Percentiles rank a stretch among this genome's conserved stretches.
Conservation (phyloP, 2,797 vertebrate species). For the Tapirus indicus region DNA sequence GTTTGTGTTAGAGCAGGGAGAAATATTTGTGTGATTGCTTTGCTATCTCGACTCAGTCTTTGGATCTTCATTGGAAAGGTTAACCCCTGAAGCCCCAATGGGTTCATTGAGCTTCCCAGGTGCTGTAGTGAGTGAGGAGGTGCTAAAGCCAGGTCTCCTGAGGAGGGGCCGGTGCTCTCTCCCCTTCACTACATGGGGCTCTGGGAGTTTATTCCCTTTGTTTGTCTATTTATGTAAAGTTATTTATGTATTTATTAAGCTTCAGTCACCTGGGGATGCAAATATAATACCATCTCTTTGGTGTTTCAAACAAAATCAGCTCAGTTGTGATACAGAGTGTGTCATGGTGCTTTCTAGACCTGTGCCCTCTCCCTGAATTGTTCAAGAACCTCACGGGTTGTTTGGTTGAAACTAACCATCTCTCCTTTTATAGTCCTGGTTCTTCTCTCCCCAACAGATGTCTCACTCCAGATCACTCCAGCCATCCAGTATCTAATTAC, state of each 20-base stretch:
- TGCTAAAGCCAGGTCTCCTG: background rate
- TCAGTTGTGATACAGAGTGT: background rate
- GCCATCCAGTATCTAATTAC: background rate
- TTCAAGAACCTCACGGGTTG: background rate
- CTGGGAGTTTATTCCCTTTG: conserved; percentile 13
- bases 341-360: background rate
- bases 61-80: background rate
- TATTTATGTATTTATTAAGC: background rate
- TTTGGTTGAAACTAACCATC: background rate
- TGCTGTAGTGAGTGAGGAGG: background rate
- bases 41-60: background rate
- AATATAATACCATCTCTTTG: background rate
- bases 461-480: background rate
- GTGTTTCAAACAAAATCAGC: background rate
- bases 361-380: background rate
- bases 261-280: background rate
- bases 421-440: background rate
- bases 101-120: background rate
- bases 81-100: background rate
- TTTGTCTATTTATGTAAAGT: background rate
- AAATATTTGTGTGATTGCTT: background rate
- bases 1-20: background rate
- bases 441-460: background rate
- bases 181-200: background rate
- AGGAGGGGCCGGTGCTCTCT: background rate